A percentile compares a stretch with the other conserved stretches of the same genome.
Conservation (phyloP, 2,888 invertebrate genomes). For the Ochropleura leucogaster region DNA sequence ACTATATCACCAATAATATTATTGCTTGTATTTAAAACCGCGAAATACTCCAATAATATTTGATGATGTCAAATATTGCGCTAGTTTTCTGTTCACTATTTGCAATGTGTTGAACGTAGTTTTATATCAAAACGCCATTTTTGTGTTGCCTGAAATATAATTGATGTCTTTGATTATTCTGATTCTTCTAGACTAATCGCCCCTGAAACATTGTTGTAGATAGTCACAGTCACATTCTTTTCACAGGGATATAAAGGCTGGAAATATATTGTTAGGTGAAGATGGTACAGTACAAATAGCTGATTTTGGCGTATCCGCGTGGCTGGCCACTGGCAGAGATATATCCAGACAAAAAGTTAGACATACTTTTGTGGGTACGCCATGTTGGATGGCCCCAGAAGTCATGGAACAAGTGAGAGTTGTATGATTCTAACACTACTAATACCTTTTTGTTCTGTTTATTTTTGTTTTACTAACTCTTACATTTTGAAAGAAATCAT, state of each 20-base stretch:
- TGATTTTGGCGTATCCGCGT: conserved; percentile 99
- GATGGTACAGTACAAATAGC: conserved; percentile 99
- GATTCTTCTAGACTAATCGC: neutral
- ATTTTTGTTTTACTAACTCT: conserved; percentile 39
- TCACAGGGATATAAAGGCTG: conserved; percentile 98
- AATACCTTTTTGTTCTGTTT: conserved; percentile 25
- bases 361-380: conserved; percentile 99
- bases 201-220: neutral
- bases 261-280: conserved; percentile 98
- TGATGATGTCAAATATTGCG: conserved; percentile 1
- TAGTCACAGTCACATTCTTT: conserved; percentile 29
- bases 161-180: neutral
- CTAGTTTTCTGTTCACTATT: neutral
- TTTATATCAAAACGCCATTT: conserved; percentile 3
- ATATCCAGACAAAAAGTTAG: conserved; percentile 98
- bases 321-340: conserved; percentile 98
- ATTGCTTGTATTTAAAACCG: conserved; percentile 26
- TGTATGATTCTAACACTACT: conserved; percentile 53
- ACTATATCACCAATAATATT: conserved; percentile 15
- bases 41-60: conserved; percentile 15
- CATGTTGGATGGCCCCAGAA: conserved; percentile 99
- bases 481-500: neutral
- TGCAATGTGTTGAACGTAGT: neutral
- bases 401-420: conserved; percentile 98
- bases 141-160: neutral